phyloP scores from a whole-genome alignment of 2,113 vertebrate species.

The Junco hyemalis region DNA sequence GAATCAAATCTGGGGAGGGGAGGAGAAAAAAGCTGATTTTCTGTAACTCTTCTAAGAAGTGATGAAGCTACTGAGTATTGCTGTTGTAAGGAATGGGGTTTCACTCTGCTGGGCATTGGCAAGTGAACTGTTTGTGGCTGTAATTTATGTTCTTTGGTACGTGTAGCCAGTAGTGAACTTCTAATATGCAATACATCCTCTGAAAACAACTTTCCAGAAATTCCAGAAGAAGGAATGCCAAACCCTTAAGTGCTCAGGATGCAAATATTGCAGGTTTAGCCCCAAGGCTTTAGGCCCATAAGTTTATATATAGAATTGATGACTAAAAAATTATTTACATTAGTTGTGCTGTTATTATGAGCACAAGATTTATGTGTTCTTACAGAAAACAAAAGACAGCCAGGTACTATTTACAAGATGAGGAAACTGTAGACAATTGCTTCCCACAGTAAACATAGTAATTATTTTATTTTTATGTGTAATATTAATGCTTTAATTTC shows the following conservation, averaged over 20 bases:
- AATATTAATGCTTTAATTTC: neutral
- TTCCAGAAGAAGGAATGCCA: slow-evolving; percentile 47
- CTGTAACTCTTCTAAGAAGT: slow-evolving; percentile 51
- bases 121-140: slow-evolving; percentile 15
- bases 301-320: neutral
- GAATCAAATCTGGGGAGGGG: slow-evolving; percentile 48
- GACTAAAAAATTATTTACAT: slow-evolving; percentile 15
- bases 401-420: neutral
- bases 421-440: neutral
- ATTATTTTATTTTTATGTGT: neutral
- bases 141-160: slow-evolving; percentile 16
- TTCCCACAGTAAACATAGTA: neutral
- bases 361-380: neutral
- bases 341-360: neutral
- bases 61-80: slow-evolving; percentile 63
- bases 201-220: slow-evolving; percentile 63
- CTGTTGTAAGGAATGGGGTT: neutral
- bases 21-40: slow-evolving; percentile 33
- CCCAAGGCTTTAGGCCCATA: neutral
- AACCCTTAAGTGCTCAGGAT: slow-evolving; percentile 30
- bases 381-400: neutral
- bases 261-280: slow-evolving; percentile 31
- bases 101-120: slow-evolving; percentile 41
- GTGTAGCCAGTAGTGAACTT: slow-evolving; percentile 38
- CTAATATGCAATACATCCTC: slow-evolving; percentile 63